Evolutionary conservation across 2,888 invertebrate genomes (phyloP), one percentile per base, ranked within the genome.

Genomic region (Heliothis peltigera): DNA sequence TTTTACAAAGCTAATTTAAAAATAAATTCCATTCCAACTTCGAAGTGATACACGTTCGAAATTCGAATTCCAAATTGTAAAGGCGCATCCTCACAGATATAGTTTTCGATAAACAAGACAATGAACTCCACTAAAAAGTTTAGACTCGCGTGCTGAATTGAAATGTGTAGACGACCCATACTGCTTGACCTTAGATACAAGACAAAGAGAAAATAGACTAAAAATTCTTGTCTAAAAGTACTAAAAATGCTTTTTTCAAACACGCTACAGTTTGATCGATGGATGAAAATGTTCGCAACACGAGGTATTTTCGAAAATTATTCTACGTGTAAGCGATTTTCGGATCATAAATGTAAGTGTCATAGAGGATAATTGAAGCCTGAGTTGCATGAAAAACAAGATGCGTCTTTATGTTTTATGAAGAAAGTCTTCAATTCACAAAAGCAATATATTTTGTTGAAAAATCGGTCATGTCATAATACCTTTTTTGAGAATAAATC

Each of bases 81-180:
- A 74, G 35, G 39, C 28, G 12, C 7, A 35, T 56, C 18, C 22
- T 44, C 28, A 54, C 44, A 59, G 35, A 59, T 68, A 43, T n/a
- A 21, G 42, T 56, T 49, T 56, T 56, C 18, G 47, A 60, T 60
- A 52, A 49, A 46, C 53, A 46, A 61, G 64, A 65, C 66, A 18
- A 57, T 58, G 73, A 77, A 55, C 51, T 22, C 25, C 7, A 43
- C 43, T 18, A 51, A 61, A 79, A 64, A 64, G 54, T 61, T 64
- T 59, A 18, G 10, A 48, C 17, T 59, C 19, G 62, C 28, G 52
- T 66, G 58, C 53, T 21, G 61, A 76, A 62, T 66, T 48, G 17
- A 35, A 70, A 70, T 71, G 35, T 64, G 22, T 8, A 77, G 67
- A 77, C 75, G 39, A 47, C 2, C 18, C 12, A 54, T 6, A 22